These are phyloP conservation scores for Perognathus longimembris DNA, from an alignment of 2,113 vertebrate genomes.

Conservation along the genomic window DNA sequence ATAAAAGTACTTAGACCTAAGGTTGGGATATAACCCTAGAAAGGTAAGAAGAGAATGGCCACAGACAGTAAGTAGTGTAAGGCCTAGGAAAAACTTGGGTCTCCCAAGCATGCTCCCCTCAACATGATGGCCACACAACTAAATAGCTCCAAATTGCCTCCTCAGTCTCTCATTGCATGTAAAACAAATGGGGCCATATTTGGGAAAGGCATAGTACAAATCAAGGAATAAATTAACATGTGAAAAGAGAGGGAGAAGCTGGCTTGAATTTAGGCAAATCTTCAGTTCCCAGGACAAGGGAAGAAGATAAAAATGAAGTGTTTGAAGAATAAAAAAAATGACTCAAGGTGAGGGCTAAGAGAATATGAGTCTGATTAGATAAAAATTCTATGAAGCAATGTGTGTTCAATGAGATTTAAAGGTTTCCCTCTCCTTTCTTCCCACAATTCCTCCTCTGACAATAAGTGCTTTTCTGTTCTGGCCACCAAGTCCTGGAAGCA, in stretches of 20 bases:
- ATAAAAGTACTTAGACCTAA: not conserved
- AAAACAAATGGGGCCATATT: constrained; percentile 38
- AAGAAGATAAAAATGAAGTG: constrained; percentile 46
- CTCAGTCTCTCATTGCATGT: not conserved
- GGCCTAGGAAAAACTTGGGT: not conserved
- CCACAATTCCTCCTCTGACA: constrained; percentile 63
- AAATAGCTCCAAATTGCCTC: not conserved
- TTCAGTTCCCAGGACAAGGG: constrained; percentile 33
- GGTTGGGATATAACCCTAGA: not conserved
- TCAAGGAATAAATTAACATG: constrained; percentile 59
- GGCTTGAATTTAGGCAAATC: constrained; percentile 53
- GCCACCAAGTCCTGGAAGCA: constrained; percentile 69
- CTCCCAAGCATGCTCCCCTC: not conserved
- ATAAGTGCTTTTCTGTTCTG: constrained; percentile 72
- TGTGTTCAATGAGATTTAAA: constrained; percentile 47
- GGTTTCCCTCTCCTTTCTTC: constrained; percentile 33
- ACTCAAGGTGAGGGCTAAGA: constrained; percentile 61
- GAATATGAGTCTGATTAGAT: constrained; percentile 47
- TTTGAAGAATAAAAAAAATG: constrained; percentile 57
- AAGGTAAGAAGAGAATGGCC: fast-evolving
- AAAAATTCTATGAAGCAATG: not conserved
- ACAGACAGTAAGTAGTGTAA: not conserved
- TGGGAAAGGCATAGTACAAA: constrained; percentile 54
- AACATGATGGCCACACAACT: not conserved
- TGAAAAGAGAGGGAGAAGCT: constrained; percentile 44